These are phyloP conservation scores for Drosophila anomalata DNA, from an alignment of 2,888 invertebrate genomes.

Conservation along the genomic window DNA sequence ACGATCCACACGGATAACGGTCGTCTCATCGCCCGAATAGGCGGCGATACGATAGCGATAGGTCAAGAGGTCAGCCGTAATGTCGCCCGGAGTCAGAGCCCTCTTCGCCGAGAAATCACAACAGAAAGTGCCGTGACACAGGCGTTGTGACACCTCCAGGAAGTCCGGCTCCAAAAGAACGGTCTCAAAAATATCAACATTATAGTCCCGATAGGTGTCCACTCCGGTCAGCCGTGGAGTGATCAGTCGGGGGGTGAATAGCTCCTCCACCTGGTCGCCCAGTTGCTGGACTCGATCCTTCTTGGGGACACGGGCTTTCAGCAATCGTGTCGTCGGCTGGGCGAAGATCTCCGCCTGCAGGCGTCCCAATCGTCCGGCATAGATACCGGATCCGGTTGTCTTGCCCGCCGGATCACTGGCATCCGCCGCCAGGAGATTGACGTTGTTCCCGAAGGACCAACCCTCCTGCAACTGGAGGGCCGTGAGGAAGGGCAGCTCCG, in stretches of 20 bases:
- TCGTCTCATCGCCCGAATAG: constrained; percentile 71
- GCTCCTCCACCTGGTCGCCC: constrained; percentile 41
- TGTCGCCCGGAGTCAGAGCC: constrained; percentile 17
- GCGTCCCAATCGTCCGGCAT: constrained; percentile 82
- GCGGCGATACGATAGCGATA: constrained; percentile 79
- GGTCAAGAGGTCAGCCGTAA: constrained; percentile 48
- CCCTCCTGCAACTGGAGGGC: constrained; percentile 86
- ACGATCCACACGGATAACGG: constrained; percentile 81
- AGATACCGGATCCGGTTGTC: constrained; percentile 87
- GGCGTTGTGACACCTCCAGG: constrained; percentile 3
- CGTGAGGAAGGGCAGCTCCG: constrained; percentile 88
- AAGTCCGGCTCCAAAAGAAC: constrained; percentile 54
- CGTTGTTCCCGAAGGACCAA: constrained; percentile 86
- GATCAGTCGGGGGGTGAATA: constrained; percentile 54
- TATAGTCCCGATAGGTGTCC: constrained; percentile 72
- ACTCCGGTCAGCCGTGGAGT: constrained; percentile 62
- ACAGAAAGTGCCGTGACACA: constrained; percentile 72
- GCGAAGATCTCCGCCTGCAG: constrained; percentile 70
- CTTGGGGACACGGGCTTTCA: constrained; percentile 78
- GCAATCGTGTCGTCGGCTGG: constrained; percentile 53
- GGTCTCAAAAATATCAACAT: constrained; percentile 72
- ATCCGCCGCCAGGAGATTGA: constrained; percentile 87
- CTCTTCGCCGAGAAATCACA: constrained; percentile 77
- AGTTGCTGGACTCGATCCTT: constrained; percentile 5
- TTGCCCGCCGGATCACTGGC: constrained; percentile 85